Conservation (phyloP, 2,113 vertebrate genomes). For the Orientallactaga bullata region DNA sequence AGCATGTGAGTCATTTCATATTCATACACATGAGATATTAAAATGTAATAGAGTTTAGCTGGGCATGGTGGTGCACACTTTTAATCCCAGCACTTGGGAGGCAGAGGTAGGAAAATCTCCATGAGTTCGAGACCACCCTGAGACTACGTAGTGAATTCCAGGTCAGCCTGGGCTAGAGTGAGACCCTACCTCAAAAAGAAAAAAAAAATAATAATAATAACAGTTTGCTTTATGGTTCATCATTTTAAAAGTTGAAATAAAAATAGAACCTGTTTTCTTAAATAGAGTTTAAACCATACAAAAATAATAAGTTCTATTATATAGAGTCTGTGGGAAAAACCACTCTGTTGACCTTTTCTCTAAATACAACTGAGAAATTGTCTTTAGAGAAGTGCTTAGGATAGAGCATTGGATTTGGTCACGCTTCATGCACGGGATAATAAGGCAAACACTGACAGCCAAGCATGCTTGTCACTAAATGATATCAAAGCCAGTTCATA, state of each 20-base stretch:
- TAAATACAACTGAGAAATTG: conserved; percentile 30
- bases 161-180: too few species aligned
- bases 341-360: neutral
- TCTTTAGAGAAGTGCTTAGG: neutral
- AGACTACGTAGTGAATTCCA: too few species aligned
- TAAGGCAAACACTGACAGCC: neutral
- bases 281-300: conserved; percentile 6
- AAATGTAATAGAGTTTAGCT: neutral
- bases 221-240: conserved; percentile 17
- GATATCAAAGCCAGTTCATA: neutral
- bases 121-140: too few species aligned
- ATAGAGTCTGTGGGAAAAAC: neutral
- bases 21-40: neutral
- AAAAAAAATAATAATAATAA: too few species aligned
- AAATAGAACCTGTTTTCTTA: conserved; percentile 51
- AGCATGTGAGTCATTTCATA: neutral
- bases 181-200: too few species aligned
- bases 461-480: neutral
- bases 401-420: neutral
- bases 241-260: conserved; percentile 54
- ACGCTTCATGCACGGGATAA: neutral
- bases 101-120: too few species aligned
- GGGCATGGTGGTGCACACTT: too few species aligned
- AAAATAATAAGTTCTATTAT: neutral
- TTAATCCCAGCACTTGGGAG: too few species aligned